Conservation (phyloP, 2,113 vertebrate species). For the Anser brachyrhynchus region DNA sequence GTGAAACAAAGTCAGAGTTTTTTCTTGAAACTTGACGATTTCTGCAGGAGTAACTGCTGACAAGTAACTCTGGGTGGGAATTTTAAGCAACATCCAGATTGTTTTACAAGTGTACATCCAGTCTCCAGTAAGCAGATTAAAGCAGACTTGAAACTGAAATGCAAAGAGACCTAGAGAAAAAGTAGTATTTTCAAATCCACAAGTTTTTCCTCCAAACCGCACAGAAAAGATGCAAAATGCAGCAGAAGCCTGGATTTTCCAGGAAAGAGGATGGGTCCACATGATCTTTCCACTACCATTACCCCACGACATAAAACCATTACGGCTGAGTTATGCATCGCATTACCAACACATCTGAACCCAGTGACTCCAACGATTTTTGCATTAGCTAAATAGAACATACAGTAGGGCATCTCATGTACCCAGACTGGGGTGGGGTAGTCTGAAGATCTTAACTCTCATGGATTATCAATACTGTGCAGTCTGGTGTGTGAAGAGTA, state of each 20-base stretch:
- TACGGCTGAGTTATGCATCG: not conserved
- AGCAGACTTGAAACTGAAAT: not conserved
- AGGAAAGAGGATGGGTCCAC: not conserved
- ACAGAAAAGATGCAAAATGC: not conserved
- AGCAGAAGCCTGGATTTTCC: not conserved
- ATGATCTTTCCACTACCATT: not conserved
- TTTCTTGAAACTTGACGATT: not conserved
- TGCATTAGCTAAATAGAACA: not conserved
- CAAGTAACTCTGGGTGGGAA: not conserved
- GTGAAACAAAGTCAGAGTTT: not conserved
- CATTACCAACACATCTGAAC: not conserved
- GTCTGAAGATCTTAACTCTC: not conserved
- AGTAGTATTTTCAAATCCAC: not conserved
- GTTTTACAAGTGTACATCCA: not conserved
- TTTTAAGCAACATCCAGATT: not conserved
- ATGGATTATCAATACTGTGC: not conserved
- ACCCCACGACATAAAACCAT: not conserved
- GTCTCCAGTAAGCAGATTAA: not conserved
- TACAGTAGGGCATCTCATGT: not conserved
- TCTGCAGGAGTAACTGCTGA: not conserved
- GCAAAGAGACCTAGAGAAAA: not conserved
- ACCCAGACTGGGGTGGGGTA: not conserved
- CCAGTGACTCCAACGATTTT: not conserved
- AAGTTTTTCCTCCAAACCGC: not conserved
- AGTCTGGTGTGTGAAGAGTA: not conserved